Percentiles rank a stretch among this genome's conserved stretches.
These are phyloP conservation scores for Calameuta pallipes DNA, from an alignment of 2,888 invertebrate genomes.

Conservation along the genomic window DNA sequence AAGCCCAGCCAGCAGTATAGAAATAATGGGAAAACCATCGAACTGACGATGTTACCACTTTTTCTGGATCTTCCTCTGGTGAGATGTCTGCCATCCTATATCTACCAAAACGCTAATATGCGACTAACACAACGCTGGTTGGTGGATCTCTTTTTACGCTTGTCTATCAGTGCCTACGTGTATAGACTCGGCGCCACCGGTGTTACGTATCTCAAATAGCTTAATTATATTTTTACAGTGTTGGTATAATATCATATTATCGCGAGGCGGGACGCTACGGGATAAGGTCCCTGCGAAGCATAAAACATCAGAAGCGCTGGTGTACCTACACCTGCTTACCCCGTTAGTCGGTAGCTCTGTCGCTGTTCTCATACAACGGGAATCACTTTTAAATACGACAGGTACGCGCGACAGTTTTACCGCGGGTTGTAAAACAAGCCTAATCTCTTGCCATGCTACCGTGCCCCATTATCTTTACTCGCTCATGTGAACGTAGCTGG, in stretches of 20 bases:
- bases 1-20: neutral
- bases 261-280: conserved; percentile 2
- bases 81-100: neutral
- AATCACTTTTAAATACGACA: conserved; percentile 45
- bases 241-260: conserved; percentile 22
- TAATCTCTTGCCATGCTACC: conserved; percentile 63
- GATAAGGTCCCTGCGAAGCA: conserved; percentile 13
- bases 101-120: neutral
- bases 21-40: neutral
- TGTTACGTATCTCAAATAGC: conserved; percentile 24
- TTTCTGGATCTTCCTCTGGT: neutral
- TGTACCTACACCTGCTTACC: neutral
- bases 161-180: conserved; percentile 1
- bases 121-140: neutral
- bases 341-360: neutral
- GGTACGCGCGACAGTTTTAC: conserved; percentile 63
- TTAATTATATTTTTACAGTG: conserved; percentile 24
- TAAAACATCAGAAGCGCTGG: conserved; percentile 21
- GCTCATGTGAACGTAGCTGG: conserved; percentile 45
- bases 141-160: conserved; percentile 19
- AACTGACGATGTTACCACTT: neutral
- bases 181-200: conserved; percentile 23
- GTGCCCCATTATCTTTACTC: conserved; percentile 53
- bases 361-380: neutral
- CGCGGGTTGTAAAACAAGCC: conserved; percentile 64